Evolutionary conservation across 2,888 invertebrate species (phyloP).

Genomic region (Drosophila paracracens): DNA sequence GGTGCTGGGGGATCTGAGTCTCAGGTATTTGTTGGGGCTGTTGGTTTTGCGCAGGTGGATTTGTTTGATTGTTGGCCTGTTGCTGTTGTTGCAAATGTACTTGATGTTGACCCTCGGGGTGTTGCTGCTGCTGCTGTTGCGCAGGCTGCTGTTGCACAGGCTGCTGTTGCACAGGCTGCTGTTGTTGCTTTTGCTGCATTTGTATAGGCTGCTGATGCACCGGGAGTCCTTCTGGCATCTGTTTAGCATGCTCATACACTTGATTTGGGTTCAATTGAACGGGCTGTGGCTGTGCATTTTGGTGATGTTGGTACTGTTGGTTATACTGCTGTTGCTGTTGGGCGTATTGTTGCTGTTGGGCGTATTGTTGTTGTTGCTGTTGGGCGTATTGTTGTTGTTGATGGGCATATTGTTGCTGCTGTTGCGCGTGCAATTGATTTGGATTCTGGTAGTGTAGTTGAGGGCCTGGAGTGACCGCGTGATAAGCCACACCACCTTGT

Average conservation of each 20-base stretch:
- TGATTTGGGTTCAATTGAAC: conserved; percentile 77
- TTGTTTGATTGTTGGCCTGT: conserved; percentile 36
- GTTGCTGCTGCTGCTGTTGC: conserved; percentile 10
- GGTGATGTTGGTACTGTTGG: conserved; percentile 32
- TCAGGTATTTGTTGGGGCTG: conserved; percentile 34
- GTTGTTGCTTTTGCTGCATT: conserved; percentile 42
- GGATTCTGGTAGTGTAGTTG: conserved; percentile 74
- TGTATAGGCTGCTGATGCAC: conserved; percentile 51
- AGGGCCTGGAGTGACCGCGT: conserved; percentile 57
- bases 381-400: conserved; percentile 77
- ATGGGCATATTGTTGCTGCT: conserved; percentile 78
- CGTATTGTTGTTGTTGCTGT: conserved; percentile 70
- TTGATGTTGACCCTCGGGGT: conserved; percentile 6
- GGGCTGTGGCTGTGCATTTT: conserved; percentile 70
- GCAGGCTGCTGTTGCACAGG: conserved; percentile 21
- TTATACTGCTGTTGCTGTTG: conserved; percentile 54
- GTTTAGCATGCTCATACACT: conserved; percentile 74
- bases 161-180: conserved; percentile 18
- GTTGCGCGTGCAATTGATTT: conserved; percentile 73
- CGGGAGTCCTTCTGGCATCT: conserved; percentile 64
- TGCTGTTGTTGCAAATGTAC: not conserved
- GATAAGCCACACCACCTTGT: conserved; percentile 55
- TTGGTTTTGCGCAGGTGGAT: conserved; percentile 33
- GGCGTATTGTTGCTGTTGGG: conserved; percentile 73
- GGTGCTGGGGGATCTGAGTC: not conserved